These are phyloP conservation scores for Oscheius onirici DNA, from an alignment of 2,888 invertebrate genomes.

Conservation along the genomic window DNA sequence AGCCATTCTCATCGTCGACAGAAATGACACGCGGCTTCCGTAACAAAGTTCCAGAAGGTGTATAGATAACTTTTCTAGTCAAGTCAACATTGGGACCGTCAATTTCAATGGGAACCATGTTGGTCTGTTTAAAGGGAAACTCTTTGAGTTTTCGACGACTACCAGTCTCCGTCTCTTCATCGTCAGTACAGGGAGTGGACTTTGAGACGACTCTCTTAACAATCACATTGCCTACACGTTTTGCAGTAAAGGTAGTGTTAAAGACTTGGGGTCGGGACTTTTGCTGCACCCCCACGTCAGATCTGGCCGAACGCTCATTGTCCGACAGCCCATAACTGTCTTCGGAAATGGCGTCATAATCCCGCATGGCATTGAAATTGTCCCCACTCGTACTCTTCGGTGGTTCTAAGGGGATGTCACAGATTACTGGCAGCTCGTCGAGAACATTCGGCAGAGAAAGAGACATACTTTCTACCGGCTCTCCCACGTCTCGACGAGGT, in stretches of 20 bases:
- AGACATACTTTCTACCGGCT: constrained; percentile 49
- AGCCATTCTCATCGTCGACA: constrained; percentile 34
- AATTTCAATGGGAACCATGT: constrained; percentile 63
- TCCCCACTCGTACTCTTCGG: constrained; percentile 66
- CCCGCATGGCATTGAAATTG: constrained; percentile 55
- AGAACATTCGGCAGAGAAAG: constrained; percentile 69
- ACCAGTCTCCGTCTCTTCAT: constrained; percentile 31
- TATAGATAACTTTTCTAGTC: constrained; percentile 40
- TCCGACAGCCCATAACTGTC: constrained; percentile 68
- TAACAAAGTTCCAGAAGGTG: constrained; percentile 54
- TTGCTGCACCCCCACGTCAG: constrained; percentile 41
- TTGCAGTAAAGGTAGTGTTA: constrained; percentile 65
- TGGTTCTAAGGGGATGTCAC: constrained; percentile 40
- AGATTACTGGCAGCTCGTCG: constrained; percentile 61
- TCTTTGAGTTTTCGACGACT: constrained; percentile 37
- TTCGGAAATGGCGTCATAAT: constrained; percentile 66
- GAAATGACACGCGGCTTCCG: constrained; percentile 56
- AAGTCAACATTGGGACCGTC: constrained; percentile 63
- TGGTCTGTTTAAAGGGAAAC: constrained; percentile 43
- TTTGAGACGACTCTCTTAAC: constrained; percentile 63
- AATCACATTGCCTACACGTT: constrained; percentile 64
- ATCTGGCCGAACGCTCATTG: constrained; percentile 51
- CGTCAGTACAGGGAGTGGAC: constrained; percentile 52
- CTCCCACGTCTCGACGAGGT: constrained; percentile 9
- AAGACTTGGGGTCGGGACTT: constrained; percentile 33